Evolutionary conservation across 1,140 invertebrate genomes (phyloP), one percentile per base, ranked within the genome.

Genomic region (Tetraneura akinire): DNA sequence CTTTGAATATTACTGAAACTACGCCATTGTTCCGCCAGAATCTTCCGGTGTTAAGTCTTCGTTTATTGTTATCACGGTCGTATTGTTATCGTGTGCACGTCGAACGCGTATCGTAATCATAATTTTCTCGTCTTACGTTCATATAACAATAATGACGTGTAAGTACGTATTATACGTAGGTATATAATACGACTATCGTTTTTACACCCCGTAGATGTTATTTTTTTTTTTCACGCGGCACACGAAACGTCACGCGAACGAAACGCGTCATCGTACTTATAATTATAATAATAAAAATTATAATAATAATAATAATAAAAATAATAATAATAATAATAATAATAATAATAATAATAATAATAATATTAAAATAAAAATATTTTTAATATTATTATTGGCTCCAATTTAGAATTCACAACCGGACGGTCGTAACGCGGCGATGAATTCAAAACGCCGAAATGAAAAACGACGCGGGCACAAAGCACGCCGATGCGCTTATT

Each of bases 381-480:
- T 37, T 16, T 18, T 37, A 64, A 64, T 64, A 32, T n/a, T 32
- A 64, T 64, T 37, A 64, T n/a, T 37, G n/a, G 32, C 64, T 66
- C n/a, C 47, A n/a, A 47, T 68, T 68, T 47, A 21, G 64, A n/a
- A 68, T 68, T 68, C 64, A 68, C 21, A 13, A 11, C 64, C 29
- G 64, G 62, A n/a, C 62, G 62, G n/a, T n/a, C n/a, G n/a, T n/a
- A n/a, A n/a, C 10, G 32, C 14, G 29, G 32, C n/a, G 18, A 66
- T 42, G 62, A n/a, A 68, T 45, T 29, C 37, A 68, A 68, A 68
- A 21, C 14, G 64, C 64, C 64, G n/a, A 45, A 68, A 68, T n/a
- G n/a, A n/a, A 37, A 4, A 45, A 45, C 42, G 29, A 47, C 18
- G n/a, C n/a, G 13, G 13, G 16, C 42, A 47, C 37, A 68, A 68